Evolutionary conservation across 2,888 invertebrate species (phyloP).

Genomic region (Pseudeuparius sepicola): DNA sequence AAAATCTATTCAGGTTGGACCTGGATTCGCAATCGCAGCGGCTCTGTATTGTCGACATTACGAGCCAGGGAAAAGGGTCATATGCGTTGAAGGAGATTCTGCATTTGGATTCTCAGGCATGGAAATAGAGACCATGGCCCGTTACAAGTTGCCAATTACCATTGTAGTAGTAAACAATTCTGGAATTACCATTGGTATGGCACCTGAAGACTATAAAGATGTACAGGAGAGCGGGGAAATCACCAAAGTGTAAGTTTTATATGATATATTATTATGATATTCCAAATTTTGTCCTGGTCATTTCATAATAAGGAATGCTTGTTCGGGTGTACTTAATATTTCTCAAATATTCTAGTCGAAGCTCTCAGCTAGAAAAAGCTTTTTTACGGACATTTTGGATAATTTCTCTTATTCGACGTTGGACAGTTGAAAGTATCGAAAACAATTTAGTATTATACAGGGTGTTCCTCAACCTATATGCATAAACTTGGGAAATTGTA

Average conservation of each 20-base stretch:
- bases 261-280: too few relatives aligned
- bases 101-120: conserved; percentile 98
- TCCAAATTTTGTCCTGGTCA: too few relatives aligned
- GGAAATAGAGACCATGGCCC: conserved; percentile 95
- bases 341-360: too few relatives aligned
- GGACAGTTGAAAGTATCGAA: too few relatives aligned
- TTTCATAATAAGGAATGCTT: too few relatives aligned
- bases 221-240: conserved; percentile 61
- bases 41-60: conserved; percentile 80
- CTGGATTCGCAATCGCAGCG: conserved; percentile 86
- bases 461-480: too few relatives aligned
- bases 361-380: too few relatives aligned
- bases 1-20: conserved; percentile 53
- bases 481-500: too few relatives aligned
- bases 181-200: conserved; percentile 86
- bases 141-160: conserved; percentile 85
- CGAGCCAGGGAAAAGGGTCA: conserved; percentile 69
- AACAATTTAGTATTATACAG: too few relatives aligned
- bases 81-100: conserved; percentile 94
- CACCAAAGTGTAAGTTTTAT: conserved; percentile 57
- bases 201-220: conserved; percentile 60
- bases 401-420: too few relatives aligned
- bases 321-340: too few relatives aligned
- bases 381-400: too few relatives aligned
- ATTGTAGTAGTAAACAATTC: conserved; percentile 91